These are phyloP conservation scores for Trachelus stipa DNA, from an alignment of 2,888 invertebrate genomes.

Conservation along the genomic window DNA sequence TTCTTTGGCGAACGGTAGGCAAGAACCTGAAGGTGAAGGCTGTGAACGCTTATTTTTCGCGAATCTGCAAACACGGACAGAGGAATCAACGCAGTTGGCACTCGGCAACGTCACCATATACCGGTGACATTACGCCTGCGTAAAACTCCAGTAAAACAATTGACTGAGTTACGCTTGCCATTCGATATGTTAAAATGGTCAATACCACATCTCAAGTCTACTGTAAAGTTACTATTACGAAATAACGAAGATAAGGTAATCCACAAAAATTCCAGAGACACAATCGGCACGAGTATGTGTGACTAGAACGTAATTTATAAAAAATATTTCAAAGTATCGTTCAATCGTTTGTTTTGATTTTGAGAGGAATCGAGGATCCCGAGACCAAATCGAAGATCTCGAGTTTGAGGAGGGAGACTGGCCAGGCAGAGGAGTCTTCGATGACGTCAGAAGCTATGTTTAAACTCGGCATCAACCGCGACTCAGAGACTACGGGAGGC, in stretches of 20 bases:
- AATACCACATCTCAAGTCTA: background rate
- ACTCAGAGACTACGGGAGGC: constrained; percentile 28
- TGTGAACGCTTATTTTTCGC: background rate
- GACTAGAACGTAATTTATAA: background rate
- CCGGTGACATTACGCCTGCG: background rate
- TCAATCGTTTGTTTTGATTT: background rate
- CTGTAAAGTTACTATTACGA: background rate
- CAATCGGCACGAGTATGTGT: background rate
- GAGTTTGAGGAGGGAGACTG: background rate
- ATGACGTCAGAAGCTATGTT: constrained; percentile 56
- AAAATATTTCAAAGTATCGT: background rate
- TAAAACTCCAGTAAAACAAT: background rate
- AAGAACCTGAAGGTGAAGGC: background rate
- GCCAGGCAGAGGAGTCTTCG: constrained; percentile 9
- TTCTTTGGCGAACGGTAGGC: constrained; percentile 20
- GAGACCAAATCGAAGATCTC: background rate
- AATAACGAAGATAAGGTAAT: background rate
- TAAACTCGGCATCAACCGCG: constrained; percentile 43
- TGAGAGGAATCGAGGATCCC: background rate
- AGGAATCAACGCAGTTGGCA: background rate
- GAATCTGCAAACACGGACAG: background rate
- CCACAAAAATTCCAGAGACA: background rate
- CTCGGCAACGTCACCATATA: background rate
- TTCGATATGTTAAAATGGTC: background rate
- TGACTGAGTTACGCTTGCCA: background rate